Base-by-base conservation (phyloP, 1,140 invertebrate genomes). In the Tenebrio molitor region DNA sequence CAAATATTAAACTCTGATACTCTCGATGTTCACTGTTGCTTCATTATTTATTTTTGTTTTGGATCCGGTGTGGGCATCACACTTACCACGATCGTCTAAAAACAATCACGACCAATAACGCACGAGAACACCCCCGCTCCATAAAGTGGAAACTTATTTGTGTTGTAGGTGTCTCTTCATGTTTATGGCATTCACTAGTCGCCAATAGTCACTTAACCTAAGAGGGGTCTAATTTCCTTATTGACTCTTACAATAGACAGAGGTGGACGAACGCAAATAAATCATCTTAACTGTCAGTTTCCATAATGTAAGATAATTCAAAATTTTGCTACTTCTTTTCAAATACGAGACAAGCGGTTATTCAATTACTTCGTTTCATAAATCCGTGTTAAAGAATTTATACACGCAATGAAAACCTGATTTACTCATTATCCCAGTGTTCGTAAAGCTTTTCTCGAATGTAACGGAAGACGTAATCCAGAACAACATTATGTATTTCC, bases 31-130 rank as follows among this genome's bases (percentile, higher is more conserved):
- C 36, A 39, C 36, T 53, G 17, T 23, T 44, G 39, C 39, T 65
- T 64, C 41, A 29, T 15, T 46, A 65, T 53, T 42, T 66, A 46
- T 72, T 66, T 50, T 25, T 66, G 63, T 66, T 25, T 70, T 70
- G 17, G 15, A 0, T 15, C 46, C 46, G 46, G 17, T 53, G 17
- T 29, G 46, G 36, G 36, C 36, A n/a, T n/a, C n/a, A n/a, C 12
- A 3, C 4, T 39, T 39, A n/a, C 36, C 50, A 58, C 21, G 12
- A 29, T 58, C 50, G 23, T 29, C 23, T 23, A 58, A 58, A 58
- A 58, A 58, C 50, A 58, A 58, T 58, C 50, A 58, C 1, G 23
- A 14, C 12, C 36, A 39, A 5, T 12, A 12, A 39, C 36, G 8
- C 8, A 39, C 36, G 5, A 39, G n/a, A 3, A 25, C 50, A 58